Evolutionary conservation across 2,888 invertebrate genomes (phyloP).

Genomic region (Sepiola atlantica): DNA sequence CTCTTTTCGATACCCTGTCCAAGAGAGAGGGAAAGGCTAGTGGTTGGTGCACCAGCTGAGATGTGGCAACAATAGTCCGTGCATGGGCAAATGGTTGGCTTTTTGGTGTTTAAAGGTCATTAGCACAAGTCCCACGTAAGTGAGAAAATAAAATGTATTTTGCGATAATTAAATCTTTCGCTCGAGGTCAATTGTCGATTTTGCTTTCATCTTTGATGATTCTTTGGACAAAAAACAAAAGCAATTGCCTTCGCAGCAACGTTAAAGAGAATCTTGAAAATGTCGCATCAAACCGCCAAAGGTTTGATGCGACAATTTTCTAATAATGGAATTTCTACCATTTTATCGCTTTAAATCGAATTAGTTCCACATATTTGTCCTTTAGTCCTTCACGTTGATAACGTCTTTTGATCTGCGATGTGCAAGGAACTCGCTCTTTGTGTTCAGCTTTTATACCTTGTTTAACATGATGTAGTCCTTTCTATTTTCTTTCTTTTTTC

Average conservation of each 20-base stretch:
- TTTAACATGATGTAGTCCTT: neutral
- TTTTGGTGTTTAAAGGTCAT: neutral
- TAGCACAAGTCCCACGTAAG: neutral
- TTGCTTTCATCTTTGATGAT: neutral
- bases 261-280: neutral
- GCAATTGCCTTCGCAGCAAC: neutral
- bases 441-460: slow-evolving; percentile 32
- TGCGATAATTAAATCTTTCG: neutral
- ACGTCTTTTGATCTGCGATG: slow-evolving; percentile 1
- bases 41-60: too few relatives aligned
- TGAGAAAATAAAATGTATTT: neutral
- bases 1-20: neutral
- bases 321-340: neutral
- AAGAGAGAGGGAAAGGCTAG: too few relatives aligned
- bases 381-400: neutral
- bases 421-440: neutral
- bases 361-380: neutral
- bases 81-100: neutral
- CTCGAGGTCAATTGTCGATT: neutral
- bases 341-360: neutral
- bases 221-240: neutral
- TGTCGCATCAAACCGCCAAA: neutral
- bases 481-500: too few relatives aligned
- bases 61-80: too few relatives aligned
- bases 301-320: neutral